These are phyloP conservation scores for Siphamia tubifer DNA, from an alignment of 2,113 vertebrate genomes.

Conservation along the genomic window DNA sequence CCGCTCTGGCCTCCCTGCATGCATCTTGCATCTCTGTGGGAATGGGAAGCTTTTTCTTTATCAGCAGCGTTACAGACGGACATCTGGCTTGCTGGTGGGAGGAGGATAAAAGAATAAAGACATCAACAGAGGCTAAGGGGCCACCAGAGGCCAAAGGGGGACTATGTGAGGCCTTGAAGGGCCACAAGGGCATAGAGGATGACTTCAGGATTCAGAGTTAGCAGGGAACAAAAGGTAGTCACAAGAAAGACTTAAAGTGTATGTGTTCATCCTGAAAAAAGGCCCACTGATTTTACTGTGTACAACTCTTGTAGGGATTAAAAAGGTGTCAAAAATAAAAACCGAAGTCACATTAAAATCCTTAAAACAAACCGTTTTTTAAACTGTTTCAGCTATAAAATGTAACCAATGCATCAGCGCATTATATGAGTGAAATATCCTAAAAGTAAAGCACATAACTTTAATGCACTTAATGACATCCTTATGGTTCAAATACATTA, in stretches of 20 bases:
- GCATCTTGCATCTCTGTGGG: constrained; percentile 25
- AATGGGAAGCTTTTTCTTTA: constrained; percentile 45
- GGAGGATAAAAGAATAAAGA: constrained; percentile 64
- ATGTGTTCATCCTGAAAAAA: constrained; percentile 2
- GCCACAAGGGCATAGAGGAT: constrained; percentile 37
- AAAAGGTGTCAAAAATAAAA: not conserved
- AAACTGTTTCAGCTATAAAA: not conserved
- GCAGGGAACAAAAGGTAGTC: constrained; percentile 30
- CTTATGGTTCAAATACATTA: no score
- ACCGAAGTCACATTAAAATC: not conserved
- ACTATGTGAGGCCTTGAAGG: constrained; percentile 31
- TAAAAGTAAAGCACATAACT: no score
- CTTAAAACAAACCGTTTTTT: not conserved
- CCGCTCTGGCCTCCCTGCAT: not conserved
- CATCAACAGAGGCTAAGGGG: constrained; percentile 55
- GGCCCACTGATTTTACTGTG: no score
- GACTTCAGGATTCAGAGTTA: constrained; percentile 18
- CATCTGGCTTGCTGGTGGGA: constrained; percentile 64
- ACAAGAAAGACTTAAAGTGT: not conserved
- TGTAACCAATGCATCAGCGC: not conserved
- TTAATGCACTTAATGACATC: no score
- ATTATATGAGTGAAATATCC: no score
- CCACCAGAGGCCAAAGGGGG: constrained; percentile 50
- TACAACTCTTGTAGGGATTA: not conserved
- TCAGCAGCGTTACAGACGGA: constrained; percentile 51